These are phyloP conservation scores for Gila robusta DNA, from an alignment of 2,797 vertebrate species.

Conservation along the genomic window DNA sequence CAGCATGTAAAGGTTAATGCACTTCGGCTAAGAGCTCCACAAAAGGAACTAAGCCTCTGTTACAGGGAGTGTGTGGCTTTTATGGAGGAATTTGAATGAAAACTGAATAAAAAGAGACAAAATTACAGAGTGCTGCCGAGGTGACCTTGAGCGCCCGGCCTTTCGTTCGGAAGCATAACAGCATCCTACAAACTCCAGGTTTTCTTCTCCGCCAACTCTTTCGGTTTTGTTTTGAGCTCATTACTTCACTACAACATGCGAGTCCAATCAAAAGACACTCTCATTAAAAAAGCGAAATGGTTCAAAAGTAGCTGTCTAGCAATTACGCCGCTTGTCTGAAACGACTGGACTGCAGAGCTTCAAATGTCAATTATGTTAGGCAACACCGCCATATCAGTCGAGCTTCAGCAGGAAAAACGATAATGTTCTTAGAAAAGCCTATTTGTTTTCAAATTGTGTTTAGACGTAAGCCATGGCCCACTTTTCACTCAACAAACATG, in stretches of 20 bases:
- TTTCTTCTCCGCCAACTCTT: slow-evolving; percentile 37
- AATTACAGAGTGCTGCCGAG: slow-evolving; percentile 43
- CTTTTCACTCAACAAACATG: slow-evolving; percentile 20
- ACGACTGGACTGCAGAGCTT: slow-evolving; percentile 46
- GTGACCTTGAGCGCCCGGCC: slow-evolving; percentile 51
- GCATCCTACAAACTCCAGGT: slow-evolving; percentile 59
- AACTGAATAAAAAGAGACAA: slow-evolving; percentile 34
- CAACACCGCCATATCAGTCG: slow-evolving; percentile 22
- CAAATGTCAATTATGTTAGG: slow-evolving; percentile 52
- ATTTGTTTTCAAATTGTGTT: slow-evolving; percentile 45
- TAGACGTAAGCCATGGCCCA: slow-evolving; percentile 19
- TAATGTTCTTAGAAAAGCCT: slow-evolving; percentile 33
- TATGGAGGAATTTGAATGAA: slow-evolving; percentile 23
- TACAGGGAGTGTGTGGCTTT: slow-evolving; percentile 23
- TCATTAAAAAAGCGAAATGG: slow-evolving; percentile 64
- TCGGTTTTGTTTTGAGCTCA: slow-evolving; percentile 54
- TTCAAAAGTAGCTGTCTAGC: slow-evolving; percentile 48
- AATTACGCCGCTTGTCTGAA: slow-evolving; percentile 59
- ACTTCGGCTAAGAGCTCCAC: slow-evolving; percentile 42
- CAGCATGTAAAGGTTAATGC: slow-evolving; percentile 61
- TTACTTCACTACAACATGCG: slow-evolving; percentile 54
- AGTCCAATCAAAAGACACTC: slow-evolving; percentile 63
- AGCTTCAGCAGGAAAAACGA: slow-evolving; percentile 17
- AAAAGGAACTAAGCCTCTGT: slow-evolving; percentile 34
- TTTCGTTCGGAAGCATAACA: slow-evolving; percentile 51